Evolutionary conservation across 1,140 invertebrate genomes (phyloP), one percentile per base, ranked within the genome.

Genomic region (Bombus sibiricus): DNA sequence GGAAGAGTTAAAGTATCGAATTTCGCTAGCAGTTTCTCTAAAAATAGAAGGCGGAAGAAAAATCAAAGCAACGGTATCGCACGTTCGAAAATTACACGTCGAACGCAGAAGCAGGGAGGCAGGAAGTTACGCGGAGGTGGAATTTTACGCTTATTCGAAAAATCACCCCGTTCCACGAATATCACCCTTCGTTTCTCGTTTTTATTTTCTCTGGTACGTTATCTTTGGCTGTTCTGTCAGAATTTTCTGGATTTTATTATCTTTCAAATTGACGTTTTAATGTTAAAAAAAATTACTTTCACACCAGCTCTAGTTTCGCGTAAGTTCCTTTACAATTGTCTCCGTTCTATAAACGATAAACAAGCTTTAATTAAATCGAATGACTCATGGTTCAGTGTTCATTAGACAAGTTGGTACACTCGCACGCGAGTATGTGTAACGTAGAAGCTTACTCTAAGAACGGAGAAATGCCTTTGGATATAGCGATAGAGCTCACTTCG

Each of bases 81-180:
- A 69, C 53, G 73, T 66, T 81, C 78, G 78, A 89, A 82, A 87
- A 89, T 87, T 87, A 79, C 82, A 85, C 34, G 77, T 32, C 85
- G 81, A 80, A 69, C 78, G 32, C 79, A 77, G 84, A 64, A 69
- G 39, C 39, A 57, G 22, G 10, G 6, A 68, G 47, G n/a, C 22
- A 68, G 47, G 53, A 78, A 32, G 64, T 64, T 68, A 71, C 85
- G 68, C 39, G 39, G 28, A 71, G 73, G 86, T 78, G 86, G 69
- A 72, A 88, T 69, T 88, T 78, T 81, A n/a, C 68, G 68, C n/a
- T 72, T 39, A 22, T 25, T 41, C 68, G 68, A 57, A 62, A 62
- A 72, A 81, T 72, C 47, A 37, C 53, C n/a, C 34, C 10, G 15
- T 72, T 72, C 32, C 66, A 28, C 25, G 34, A 5, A 15, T 66